Base-by-base conservation (phyloP, 2,888 invertebrate species). In the Tubulanus polymorphus region DNA sequence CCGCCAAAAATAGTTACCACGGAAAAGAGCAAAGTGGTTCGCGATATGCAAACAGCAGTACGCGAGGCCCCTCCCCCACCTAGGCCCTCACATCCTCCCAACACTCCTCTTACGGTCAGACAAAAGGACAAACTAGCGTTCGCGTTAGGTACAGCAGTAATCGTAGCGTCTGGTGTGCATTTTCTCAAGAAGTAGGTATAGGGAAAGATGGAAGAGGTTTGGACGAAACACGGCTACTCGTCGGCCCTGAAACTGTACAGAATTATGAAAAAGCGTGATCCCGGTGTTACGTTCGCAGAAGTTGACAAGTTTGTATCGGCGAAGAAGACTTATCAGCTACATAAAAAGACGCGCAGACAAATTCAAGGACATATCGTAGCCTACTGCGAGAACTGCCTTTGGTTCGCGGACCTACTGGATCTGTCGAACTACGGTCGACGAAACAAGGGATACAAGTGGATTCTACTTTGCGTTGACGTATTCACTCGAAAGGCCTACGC, bases 401-500 rank as follows among this genome's bases (percentile, higher is more conserved):
- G 41, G 41, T 41, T 41, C n/a, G 15, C 23, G 41, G 41, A 5
- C 15, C 23, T 41, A 3, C 23, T 15, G 15, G 41, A 41, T 41
- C 18, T 41, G 41, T 41, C 41, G 23, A 41, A 41, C 23, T 41
- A 15, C 23, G 18, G 20, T 20, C 18, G 41, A 41, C 41, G 23
- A 41, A 41, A 41, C 23, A 41, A 41, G 23, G 41, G 41, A 8
- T 41, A 41, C 41, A 41, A 41, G 23, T 41, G 41, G n/a, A n/a
- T n/a, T n/a, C n/a, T 32, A 32, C 10, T 32, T 12, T 10, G 10
- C 10, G n/a, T 32, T 32, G 35, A 41, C 15, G 6, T 23, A 8
- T 41, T 41, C 41, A 41, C 41, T 8, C 18, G 41, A 41, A 41
- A 41, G 23, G 41, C 41, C 18, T 15, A 41, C 15, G 41, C 41